These are phyloP conservation scores for Sisyra terminalis DNA, from an alignment of 2,888 invertebrate species.

Conservation along the genomic window DNA sequence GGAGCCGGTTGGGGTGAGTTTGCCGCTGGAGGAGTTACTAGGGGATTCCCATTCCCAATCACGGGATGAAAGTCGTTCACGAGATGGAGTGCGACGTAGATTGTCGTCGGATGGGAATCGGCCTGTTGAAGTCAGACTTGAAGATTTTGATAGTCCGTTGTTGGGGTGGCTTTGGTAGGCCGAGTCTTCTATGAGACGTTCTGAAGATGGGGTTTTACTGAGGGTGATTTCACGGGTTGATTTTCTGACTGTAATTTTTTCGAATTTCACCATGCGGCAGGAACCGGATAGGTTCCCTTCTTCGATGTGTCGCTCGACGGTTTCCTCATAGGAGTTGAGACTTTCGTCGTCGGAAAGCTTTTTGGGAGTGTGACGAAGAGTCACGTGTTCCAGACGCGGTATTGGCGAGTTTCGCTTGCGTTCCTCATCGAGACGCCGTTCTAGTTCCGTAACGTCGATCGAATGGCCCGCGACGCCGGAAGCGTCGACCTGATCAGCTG, in stretches of 20 bases:
- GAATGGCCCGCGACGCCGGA: constrained; percentile 17
- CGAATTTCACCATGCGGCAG: constrained; percentile 51
- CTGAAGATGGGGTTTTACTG: constrained; percentile 37
- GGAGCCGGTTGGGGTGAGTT: constrained; percentile 20
- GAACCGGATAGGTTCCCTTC: constrained; percentile 48
- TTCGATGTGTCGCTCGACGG: constrained; percentile 34
- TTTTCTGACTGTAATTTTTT: constrained; percentile 48
- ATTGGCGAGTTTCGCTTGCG: constrained; percentile 33
- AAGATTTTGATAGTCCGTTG: constrained; percentile 29
- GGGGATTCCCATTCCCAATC: constrained; percentile 25
- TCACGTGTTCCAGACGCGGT: constrained; percentile 39
- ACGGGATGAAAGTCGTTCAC: constrained; percentile 12
- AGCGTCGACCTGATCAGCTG: constrained; percentile 24
- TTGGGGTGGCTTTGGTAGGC: constrained; percentile 38
- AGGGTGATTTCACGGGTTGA: constrained; percentile 38
- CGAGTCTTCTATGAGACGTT: constrained; percentile 33
- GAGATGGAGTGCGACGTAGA: constrained; percentile 26
- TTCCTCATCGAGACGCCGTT: constrained; percentile 39
- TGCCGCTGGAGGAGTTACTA: constrained; percentile 27
- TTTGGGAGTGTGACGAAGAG: constrained; percentile 36
- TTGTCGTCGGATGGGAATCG: constrained; percentile 37
- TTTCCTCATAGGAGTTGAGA: constrained; percentile 28
- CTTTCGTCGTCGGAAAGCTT: constrained; percentile 10
- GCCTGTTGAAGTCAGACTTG: constrained; percentile 31
- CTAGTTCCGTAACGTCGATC: constrained; percentile 41